A percentile compares a stretch with the other conserved stretches of the same genome.
Evolutionary conservation across 1,140 invertebrate genomes (phyloP).

Genomic region (Schlechtendalia chinensis): DNA sequence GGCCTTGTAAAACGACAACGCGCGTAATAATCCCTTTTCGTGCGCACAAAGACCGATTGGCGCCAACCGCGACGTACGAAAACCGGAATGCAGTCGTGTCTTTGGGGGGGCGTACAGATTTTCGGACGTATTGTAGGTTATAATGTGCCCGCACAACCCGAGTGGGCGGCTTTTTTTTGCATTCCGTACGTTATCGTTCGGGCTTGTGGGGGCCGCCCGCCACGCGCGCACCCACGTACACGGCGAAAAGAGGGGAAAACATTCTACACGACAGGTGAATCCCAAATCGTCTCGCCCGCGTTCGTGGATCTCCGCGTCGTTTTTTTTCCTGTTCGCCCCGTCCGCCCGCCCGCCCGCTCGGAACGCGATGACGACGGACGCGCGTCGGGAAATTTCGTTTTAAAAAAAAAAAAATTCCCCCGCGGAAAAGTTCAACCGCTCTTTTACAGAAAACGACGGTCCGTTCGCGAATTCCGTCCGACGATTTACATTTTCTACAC

Average conservation of each 20-base stretch:
- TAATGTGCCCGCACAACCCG: too few relatives aligned
- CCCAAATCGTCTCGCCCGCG: neutral
- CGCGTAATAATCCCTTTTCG: slow-evolving; percentile 45
- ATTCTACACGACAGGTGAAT: slow-evolving; percentile 5
- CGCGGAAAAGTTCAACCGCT: too few relatives aligned
- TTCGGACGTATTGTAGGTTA: neutral
- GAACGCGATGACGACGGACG: too few relatives aligned
- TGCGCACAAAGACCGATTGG: slow-evolving; percentile 43
- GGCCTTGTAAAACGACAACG: slow-evolving; percentile 39
- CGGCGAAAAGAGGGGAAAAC: neutral
- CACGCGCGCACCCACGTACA: too few relatives aligned
- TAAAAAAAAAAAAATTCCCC: neutral
- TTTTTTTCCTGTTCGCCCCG: too few relatives aligned
- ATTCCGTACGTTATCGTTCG: too few relatives aligned
- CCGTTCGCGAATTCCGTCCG: too few relatives aligned
- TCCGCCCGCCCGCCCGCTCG: neutral
- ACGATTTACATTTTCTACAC: too few relatives aligned
- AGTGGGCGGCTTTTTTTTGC: neutral
- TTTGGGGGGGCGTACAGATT: neutral
- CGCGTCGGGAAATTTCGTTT: neutral
- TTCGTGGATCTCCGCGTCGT: neutral
- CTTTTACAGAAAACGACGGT: too few relatives aligned
- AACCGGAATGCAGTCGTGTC: slow-evolving; percentile 34
- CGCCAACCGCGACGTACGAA: slow-evolving; percentile 38
- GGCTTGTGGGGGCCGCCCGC: too few relatives aligned